Percentiles rank a stretch among this genome's conserved stretches.
phyloP scores from a whole-genome alignment of 2,113 vertebrate genomes.

The Holacanthus passer region DNA sequence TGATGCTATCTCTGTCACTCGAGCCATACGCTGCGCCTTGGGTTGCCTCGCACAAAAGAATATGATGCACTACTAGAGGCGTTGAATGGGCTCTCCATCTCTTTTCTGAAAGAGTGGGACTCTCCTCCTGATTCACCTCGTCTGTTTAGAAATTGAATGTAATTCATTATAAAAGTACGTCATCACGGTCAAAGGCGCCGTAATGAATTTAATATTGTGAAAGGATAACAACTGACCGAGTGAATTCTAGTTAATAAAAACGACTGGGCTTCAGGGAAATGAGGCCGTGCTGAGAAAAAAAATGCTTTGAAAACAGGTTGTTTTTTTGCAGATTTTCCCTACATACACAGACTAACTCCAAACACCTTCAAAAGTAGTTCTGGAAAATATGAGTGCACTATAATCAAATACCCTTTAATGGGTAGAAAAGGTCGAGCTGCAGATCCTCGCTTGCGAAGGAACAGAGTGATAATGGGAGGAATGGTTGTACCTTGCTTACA shows the following conservation, averaged over 20 bases:
- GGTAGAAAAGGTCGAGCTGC: slow-evolving; percentile 47
- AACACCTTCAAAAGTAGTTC: slow-evolving; percentile 35
- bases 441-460: slow-evolving; percentile 38
- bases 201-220: slow-evolving; percentile 51
- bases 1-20: slow-evolving; percentile 78
- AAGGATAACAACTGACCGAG: slow-evolving; percentile 42
- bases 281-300: background rate
- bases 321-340: background rate
- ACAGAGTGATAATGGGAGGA: slow-evolving; percentile 56
- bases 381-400: slow-evolving; percentile 53
- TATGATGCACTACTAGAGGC: slow-evolving; percentile 72
- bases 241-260: slow-evolving; percentile 50
- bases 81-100: slow-evolving; percentile 65
- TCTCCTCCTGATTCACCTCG: slow-evolving; percentile 54
- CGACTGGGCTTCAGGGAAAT: background rate
- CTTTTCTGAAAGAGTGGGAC: slow-evolving; percentile 60
- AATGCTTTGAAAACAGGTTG: background rate
- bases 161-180: slow-evolving; percentile 60
- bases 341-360: background rate
- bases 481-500: slow-evolving; percentile 42
- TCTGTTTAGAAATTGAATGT: slow-evolving; percentile 41
- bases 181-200: slow-evolving; percentile 31
- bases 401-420: slow-evolving; percentile 55
- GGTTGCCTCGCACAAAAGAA: slow-evolving; percentile 74
- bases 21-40: slow-evolving; percentile 54